Base-by-base conservation (phyloP, 2,797 vertebrate genomes). In the Sebastes diaconus region DNA sequence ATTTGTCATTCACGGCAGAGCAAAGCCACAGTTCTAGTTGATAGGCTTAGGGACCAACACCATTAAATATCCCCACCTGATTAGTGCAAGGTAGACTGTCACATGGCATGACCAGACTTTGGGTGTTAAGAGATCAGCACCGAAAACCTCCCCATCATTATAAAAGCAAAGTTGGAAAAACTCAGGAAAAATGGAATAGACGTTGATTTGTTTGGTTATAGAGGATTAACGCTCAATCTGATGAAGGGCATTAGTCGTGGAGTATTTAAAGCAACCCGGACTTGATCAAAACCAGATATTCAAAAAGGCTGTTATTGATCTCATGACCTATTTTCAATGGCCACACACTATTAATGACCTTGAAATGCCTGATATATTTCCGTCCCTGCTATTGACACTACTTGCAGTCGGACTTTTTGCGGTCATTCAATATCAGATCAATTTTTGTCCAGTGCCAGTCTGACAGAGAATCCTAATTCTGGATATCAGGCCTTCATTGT, bases 21-120 rank as follows among this genome's bases (percentile, higher is more conserved):
- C 75, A 87, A 91, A 91, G 87, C 90, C 79, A 61, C 71, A 77
- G 92, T 80, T 93, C 83, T 69, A 85, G 80, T 87, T 93, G 90
- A 94, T 83, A 87, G 87, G 92, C 90, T 93, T 92, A 92, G n/a
- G 76, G 68, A 52, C 77, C 87, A 90, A 93, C 74, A 87, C 91
- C 87, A 90, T 94, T 94, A 94, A 90, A 91, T 86, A 75, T 83
- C 87, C 55, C 91, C 52, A 60, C 80, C 86, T 88, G 87, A 92
- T 94, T 91, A 92, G 87, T 71, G 39, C 73, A 87, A 89, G 81
- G 85, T 86, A 88, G 76, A 84, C 73, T 5, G 76, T 86, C 81
- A 85, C 77, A 55, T 83, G 77, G 69, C 36, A 54, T 0, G 55
- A 78, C 54, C 9, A 76, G 74, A 84, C 75, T 61, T 71, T n/a